phyloP scores from a whole-genome alignment of 2,113 vertebrate genomes.

The Psammodynastes pulverulentus region DNA sequence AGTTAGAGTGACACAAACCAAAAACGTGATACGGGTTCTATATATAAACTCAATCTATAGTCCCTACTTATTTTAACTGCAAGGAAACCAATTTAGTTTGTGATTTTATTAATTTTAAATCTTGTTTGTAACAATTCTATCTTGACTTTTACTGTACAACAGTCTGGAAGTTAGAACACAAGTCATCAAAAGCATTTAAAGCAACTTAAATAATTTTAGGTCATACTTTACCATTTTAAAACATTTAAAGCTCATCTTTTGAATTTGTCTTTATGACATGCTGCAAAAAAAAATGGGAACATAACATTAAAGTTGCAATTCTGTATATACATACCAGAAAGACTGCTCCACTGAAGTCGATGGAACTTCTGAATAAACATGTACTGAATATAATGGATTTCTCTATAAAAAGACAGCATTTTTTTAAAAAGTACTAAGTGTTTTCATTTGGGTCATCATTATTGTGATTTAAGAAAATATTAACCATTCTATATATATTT shows the following conservation, averaged over 20 bases:
- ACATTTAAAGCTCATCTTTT: not conserved
- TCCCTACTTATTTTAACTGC: not conserved
- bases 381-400: not conserved
- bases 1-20: not conserved
- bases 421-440: not conserved
- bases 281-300: not conserved
- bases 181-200: not conserved
- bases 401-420: not conserved
- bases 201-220: not conserved
- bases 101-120: not conserved
- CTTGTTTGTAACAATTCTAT: not conserved
- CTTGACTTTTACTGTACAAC: not conserved
- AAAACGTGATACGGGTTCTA: not conserved
- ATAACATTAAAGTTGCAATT: not conserved
- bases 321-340: not conserved
- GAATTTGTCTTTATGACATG: not conserved
- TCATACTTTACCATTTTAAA: not conserved
- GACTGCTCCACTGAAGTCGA: not conserved
- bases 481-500: not conserved
- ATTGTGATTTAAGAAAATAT: not conserved
- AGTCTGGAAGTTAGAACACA: not conserved
- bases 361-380: not conserved
- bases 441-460: not conserved
- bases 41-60: not conserved
- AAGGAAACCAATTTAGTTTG: not conserved